phyloP scores from a whole-genome alignment of 1,140 invertebrate species.

The Eurosta solidaginis region DNA sequence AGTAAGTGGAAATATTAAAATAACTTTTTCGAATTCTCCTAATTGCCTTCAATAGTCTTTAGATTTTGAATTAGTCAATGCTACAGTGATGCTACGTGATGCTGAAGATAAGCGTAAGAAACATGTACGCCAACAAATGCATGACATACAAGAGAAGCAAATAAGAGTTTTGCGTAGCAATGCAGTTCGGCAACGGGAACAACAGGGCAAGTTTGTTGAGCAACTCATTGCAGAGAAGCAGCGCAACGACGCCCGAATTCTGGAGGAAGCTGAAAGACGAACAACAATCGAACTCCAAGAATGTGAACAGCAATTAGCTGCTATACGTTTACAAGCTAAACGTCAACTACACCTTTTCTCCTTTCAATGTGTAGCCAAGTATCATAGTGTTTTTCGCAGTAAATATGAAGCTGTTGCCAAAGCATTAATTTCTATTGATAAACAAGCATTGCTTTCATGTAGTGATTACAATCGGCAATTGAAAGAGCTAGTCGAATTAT shows the following conservation, averaged over 20 bases:
- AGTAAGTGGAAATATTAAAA: not conserved
- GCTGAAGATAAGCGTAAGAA: slow-evolving; percentile 42
- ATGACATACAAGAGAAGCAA: slow-evolving; percentile 37
- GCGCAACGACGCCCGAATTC: slow-evolving; percentile 28
- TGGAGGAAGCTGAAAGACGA: slow-evolving; percentile 42
- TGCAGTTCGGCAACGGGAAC: not conserved
- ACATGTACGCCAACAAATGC: slow-evolving; percentile 41
- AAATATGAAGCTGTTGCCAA: slow-evolving; percentile 47
- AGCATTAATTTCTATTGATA: slow-evolving; percentile 45
- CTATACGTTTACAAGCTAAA: slow-evolving; percentile 38
- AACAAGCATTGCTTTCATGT: slow-evolving; percentile 44
- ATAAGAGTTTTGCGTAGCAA: slow-evolving; percentile 15
- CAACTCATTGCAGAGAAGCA: slow-evolving; percentile 29
- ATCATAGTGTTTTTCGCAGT: slow-evolving; percentile 42
- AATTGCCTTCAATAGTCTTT: not conserved
- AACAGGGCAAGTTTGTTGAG: not conserved
- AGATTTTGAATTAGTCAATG: slow-evolving; percentile 29
- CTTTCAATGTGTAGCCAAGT: slow-evolving; percentile 46
- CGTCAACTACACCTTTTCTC: slow-evolving; percentile 45
- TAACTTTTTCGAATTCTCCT: not conserved
- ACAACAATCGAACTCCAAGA: slow-evolving; percentile 40
- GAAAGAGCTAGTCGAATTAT: slow-evolving; percentile 44
- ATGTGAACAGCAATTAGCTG: slow-evolving; percentile 39
- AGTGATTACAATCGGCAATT: slow-evolving; percentile 44
- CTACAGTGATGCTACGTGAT: slow-evolving; percentile 35